These are phyloP conservation scores for Erythrolamprus reginae DNA, from an alignment of 2,113 vertebrate genomes.

Conservation along the genomic window DNA sequence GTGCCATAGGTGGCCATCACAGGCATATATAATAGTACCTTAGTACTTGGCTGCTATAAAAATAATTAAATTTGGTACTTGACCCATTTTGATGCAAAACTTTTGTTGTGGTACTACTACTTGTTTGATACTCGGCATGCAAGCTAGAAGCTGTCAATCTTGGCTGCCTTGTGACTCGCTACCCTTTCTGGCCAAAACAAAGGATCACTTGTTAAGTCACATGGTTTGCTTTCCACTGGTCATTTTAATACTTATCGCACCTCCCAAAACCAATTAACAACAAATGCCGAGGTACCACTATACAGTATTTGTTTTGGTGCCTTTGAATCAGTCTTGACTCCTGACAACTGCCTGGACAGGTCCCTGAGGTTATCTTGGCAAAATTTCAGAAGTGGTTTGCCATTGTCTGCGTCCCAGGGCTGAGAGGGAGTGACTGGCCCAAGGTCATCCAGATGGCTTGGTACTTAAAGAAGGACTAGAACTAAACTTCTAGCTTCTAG, in stretches of 20 bases:
- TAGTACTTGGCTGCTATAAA: not conserved
- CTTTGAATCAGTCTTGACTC: not conserved
- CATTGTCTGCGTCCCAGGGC: not conserved
- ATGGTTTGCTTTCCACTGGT: not conserved
- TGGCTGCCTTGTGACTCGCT: not conserved
- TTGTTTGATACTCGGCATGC: not conserved
- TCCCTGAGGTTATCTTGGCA: not conserved
- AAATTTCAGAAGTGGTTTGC: not conserved
- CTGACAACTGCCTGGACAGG: not conserved
- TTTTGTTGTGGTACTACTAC: not conserved
- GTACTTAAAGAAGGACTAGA: not conserved
- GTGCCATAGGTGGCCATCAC: too few relatives aligned
- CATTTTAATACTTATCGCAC: not conserved
- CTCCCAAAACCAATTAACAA: not conserved
- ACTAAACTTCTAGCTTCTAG: not conserved
- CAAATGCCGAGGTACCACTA: not conserved
- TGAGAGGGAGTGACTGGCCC: not conserved
- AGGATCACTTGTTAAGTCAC: not conserved
- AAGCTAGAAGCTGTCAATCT: not conserved
- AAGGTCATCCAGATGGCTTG: not conserved
- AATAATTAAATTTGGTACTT: not conserved
- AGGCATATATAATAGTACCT: not conserved
- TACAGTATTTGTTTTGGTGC: not conserved
- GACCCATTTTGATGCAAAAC: not conserved
- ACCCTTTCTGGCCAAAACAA: not conserved